phyloP scores from a whole-genome alignment of 2,113 vertebrate genomes.

The Vulpes ferrilata region DNA sequence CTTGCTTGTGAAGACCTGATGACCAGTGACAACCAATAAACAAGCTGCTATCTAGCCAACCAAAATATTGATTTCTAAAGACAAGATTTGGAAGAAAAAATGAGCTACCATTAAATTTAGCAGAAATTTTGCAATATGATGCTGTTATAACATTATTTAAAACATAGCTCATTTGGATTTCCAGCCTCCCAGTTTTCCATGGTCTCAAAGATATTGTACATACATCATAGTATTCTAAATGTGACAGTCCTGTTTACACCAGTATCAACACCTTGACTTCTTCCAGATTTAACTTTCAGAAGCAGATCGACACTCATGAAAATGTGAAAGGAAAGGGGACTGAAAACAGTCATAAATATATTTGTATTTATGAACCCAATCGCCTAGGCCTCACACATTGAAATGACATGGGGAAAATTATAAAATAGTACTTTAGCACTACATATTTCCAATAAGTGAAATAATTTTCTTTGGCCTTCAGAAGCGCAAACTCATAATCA shows the following conservation, averaged over 20 bases:
- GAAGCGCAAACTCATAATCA: neutral
- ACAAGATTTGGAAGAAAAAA: neutral
- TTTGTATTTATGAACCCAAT: neutral
- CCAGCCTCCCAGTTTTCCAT: neutral
- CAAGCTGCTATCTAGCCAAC: neutral
- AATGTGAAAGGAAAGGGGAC: neutral
- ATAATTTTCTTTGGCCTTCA: neutral
- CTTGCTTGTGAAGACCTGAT: neutral
- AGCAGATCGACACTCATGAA: neutral
- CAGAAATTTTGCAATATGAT: neutral
- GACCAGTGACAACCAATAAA: neutral
- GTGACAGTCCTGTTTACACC: neutral
- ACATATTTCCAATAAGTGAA: neutral
- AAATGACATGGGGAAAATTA: neutral
- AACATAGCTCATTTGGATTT: neutral
- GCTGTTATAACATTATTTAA: neutral
- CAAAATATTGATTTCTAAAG: neutral
- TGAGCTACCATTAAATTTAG: neutral
- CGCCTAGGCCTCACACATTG: neutral
- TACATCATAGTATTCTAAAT: neutral
- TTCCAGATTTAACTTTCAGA: neutral
- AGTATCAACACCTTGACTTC: neutral
- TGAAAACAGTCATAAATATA: neutral
- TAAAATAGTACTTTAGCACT: neutral
- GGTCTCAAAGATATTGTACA: neutral